These are phyloP conservation scores for Aplocera efformata DNA, from an alignment of 2,888 invertebrate species.

Conservation along the genomic window DNA sequence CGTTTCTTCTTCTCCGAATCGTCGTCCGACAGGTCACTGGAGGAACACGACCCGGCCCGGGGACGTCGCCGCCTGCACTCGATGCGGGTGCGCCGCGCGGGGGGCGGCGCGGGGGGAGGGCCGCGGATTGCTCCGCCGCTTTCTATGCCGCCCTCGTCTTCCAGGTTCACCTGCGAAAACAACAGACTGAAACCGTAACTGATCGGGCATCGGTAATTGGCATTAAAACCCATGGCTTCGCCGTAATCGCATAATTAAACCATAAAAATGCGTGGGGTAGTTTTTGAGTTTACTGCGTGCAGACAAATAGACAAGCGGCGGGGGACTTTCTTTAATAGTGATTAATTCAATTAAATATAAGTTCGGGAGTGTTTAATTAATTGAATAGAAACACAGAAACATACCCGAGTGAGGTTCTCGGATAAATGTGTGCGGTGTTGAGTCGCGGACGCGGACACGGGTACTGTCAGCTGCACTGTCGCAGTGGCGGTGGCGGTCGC, in stretches of 20 bases:
- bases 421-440: conserved; percentile 77
- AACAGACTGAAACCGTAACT: too few relatives aligned
- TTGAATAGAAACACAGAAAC: too few relatives aligned
- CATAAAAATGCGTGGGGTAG: too few relatives aligned
- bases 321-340: too few relatives aligned
- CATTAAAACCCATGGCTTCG: too few relatives aligned
- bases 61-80: conserved; percentile 63
- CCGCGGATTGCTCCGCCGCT: conserved; percentile 28
- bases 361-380: too few relatives aligned
- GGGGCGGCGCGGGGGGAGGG: conserved; percentile 55
- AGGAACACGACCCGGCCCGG: conserved; percentile 90
- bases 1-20: conserved; percentile 92
- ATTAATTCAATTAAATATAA: too few relatives aligned
- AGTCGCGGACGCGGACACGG: conserved; percentile 75
- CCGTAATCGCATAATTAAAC: too few relatives aligned
- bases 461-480: conserved; percentile 76
- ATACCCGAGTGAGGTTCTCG: conserved; percentile 79
- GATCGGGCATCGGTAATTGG: too few relatives aligned
- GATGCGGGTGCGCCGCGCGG: conserved; percentile 57
- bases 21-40: conserved; percentile 96
- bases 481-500: conserved; percentile 70
- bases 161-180: conserved; percentile 46
- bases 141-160: conserved; percentile 49
- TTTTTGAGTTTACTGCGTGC: too few relatives aligned
- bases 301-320: too few relatives aligned